phyloP scores from a whole-genome alignment of 2,113 vertebrate species.

The Anoura caudifer region DNA sequence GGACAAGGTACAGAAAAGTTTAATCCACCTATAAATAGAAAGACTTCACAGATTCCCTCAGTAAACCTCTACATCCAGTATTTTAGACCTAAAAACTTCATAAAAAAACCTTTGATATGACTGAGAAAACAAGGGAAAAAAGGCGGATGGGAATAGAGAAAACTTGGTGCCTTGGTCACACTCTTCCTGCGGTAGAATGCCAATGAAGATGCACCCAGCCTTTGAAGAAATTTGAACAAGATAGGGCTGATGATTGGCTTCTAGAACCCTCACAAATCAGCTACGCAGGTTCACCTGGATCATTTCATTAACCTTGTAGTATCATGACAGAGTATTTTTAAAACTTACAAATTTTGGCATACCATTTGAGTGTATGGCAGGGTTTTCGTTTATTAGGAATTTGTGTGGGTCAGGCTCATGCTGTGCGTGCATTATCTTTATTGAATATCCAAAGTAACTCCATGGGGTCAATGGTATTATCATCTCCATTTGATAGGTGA shows the following conservation, averaged over 20 bases:
- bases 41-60: not conserved
- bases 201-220: not conserved
- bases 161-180: not conserved
- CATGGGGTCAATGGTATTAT: not conserved
- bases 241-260: not conserved
- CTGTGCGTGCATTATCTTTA: not conserved
- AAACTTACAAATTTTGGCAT: not conserved
- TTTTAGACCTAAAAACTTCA: not conserved
- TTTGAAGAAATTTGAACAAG: slow-evolving; percentile 5
- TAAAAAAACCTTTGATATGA: not conserved
- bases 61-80: not conserved
- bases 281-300: not conserved
- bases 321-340: not conserved
- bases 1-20: not conserved
- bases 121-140: not conserved
- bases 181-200: not conserved
- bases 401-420: not conserved
- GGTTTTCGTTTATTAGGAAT: not conserved
- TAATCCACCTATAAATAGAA: not conserved
- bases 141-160: not conserved
- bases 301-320: not conserved
- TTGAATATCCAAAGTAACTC: not conserved
- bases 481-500: not conserved
- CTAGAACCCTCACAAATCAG: not conserved
- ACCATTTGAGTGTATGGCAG: not conserved